Conservation (phyloP, 2,888 invertebrate genomes). For the Gibbula magus region DNA sequence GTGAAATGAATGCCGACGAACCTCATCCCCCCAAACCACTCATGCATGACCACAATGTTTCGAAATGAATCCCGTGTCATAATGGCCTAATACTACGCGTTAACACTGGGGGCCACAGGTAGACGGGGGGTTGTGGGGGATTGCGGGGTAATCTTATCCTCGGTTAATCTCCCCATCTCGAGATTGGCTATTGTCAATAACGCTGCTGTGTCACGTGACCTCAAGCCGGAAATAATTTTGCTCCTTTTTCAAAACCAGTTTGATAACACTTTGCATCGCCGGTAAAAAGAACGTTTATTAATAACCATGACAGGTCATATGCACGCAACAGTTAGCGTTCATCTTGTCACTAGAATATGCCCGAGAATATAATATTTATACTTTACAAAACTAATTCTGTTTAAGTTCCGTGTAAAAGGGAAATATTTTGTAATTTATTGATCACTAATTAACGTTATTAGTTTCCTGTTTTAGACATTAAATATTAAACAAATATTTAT, state of each 20-base stretch:
- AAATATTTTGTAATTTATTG: not conserved
- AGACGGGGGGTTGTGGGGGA: not conserved
- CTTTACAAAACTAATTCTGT: not conserved
- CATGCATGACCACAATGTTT: not conserved
- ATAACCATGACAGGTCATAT: not conserved
- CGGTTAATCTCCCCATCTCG: not conserved
- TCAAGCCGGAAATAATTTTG: slow-evolving; percentile 13
- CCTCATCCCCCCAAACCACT: not conserved
- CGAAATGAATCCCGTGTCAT: slow-evolving; percentile 10
- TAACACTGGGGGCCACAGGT: not conserved
- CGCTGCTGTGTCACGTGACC: not conserved
- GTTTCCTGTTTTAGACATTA: too few species aligned
- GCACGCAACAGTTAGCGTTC: too few species aligned
- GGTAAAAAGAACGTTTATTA: not conserved
- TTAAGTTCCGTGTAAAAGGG: not conserved
- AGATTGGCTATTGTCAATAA: slow-evolving; percentile 8
- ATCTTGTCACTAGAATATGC: not conserved
- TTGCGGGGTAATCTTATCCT: not conserved
- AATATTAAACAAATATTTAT: too few species aligned
- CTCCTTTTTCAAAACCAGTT: slow-evolving; percentile 13
- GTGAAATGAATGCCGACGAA: not conserved
- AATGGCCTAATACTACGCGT: not conserved
- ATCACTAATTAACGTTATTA: too few species aligned
- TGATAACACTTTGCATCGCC: not conserved
- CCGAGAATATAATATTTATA: not conserved